Base-by-base conservation (phyloP, 2,888 invertebrate genomes). In the Heterodera filipjevi region DNA sequence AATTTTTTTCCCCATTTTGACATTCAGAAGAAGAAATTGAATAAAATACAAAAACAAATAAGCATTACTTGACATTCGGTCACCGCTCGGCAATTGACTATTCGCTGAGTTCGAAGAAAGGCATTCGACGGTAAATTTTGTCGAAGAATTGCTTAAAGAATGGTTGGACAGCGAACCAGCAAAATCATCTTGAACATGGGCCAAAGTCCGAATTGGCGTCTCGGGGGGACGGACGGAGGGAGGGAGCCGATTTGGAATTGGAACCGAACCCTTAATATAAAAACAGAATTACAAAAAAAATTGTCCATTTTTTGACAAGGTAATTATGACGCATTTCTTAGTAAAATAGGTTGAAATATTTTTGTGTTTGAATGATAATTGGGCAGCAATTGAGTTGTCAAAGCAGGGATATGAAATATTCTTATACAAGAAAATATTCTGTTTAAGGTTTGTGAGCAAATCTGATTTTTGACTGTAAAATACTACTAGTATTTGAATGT, bases 201-300 rank as follows among this genome's bases (percentile, higher is more conserved):
- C 44, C 33, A 79, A 30, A 16, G 70, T 75, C 30, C 81, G 75
- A 22, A 35, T 39, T 8, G 82, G 82, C 2, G 82, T 82, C 1
- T 27, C 16, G 44, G 81, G 66, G 59, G 82, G 82, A 32, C 79
- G 79, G n/a, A 72, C 73, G 19, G 78, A 79, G 35, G 79, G 33
- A 68, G 89, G 89, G 16, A 89, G 81, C 10, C 77, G 79, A 22
- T 75, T 44, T 19, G 84, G 84, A 77, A 84, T 82, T 14, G 82
- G 78, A 0, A 82, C 76, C 39, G 76, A 74, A 30, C 83, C 84
- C 83, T 84, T 35, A 19, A 30, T 33, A 75, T 19, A 10, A 59
- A 33, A 12, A 39, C n/a, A n/a, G n/a, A n/a, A n/a, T n/a, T n/a
- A n/a, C n/a, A n/a, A n/a, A n/a, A n/a, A n/a, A n/a, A n/a, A n/a